Base-by-base conservation (phyloP, 2,888 invertebrate species). In the Parnassius mnemosyne region DNA sequence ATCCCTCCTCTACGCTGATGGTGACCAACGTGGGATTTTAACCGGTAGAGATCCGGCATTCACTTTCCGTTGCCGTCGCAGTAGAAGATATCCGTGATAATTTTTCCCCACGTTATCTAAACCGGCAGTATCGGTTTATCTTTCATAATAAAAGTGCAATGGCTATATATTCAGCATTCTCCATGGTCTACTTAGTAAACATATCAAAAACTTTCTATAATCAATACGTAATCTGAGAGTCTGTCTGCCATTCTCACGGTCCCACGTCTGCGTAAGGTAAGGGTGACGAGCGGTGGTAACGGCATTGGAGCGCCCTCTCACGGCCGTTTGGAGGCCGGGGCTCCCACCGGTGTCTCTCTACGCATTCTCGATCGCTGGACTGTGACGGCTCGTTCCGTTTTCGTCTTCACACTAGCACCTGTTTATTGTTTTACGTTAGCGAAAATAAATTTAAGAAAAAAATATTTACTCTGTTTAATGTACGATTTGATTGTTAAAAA, bases 311-410 rank as follows among this genome's bases (percentile, higher is more conserved):
- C 10, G 41, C 53, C 62, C 62, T 41, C 57, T 44, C 57, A 42
- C 25, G 53, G 57, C 13, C 43, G 50, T 52, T 12, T 49, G 46
- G 56, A 10, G 47, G 60, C 52, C 54, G 62, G 43, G 60, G 47
- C 62, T 72, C 71, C 67, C 73, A 70, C 70, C 72, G 71, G 71
- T 70, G 69, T 70, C 55, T 53, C 63, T 63, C 64, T 65, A 60
- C 62, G 65, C 72, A 69, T 69, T 69, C 67, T 66, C 65, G 68
- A 42, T 59, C 65, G 65, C 57, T 65, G 62, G 68, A 60, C 67
- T 64, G 70, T 65, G 66, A 66, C 65, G 58, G 60, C 16, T 11
- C n/a, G 42, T 41, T 70, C 65, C 63, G 41, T 51, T 66, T 65
- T 44, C 9, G 9, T 16, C 67, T 53, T 43, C n/a, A 11, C 3